Base-by-base conservation (phyloP, 2,113 vertebrate species). In the Dromas ardeola region DNA sequence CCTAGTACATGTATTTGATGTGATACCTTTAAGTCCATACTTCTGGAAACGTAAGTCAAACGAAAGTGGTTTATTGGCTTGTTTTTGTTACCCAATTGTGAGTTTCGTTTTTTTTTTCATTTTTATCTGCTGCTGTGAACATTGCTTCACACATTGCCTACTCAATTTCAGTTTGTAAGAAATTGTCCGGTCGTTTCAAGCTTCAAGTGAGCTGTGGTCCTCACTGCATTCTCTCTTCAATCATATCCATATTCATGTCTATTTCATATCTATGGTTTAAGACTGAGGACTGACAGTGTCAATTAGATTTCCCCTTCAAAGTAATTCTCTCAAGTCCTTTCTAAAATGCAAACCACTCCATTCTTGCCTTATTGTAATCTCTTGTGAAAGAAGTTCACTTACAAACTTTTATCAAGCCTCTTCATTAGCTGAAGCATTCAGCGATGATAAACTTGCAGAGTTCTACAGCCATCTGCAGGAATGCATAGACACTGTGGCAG, bases 381-480 rank as follows among this genome's bases (percentile, higher is more conserved):
- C 56, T 86, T 80, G 73, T 70, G 61, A 82, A 95, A 71, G 79
- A 95, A 73, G 69, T 74, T 90, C 52, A 38, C 49, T 76, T 95
- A 55, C 4, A 77, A 92, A 73, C 56, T 88, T 94, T 79, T 15
- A 50, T 86, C 59, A 73, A 94, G 65, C 43, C 30, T 95, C 23
- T 69, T 10, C 38, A 69, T 84, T 80, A 94, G 85, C 76, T 87
- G 70, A 81, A 88, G 55, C 61, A 52, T 82, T 93, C 78, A 19
- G 76, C 72, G 55, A n/a, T 87, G 86, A 95, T 89, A 93, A 88
- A 95, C 89, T 86, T 86, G 81, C 86, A 97, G 95, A 92, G 93
- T 96, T 96, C 73, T 97, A 91, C 94, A 95, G 91, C 95, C 95
- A 95, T 95, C 95, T 97, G 92, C 95, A 94, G 91, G 96, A 97